These are phyloP conservation scores for Euglossa dilemma DNA, from an alignment of 1,140 invertebrate species.

Conservation along the genomic window DNA sequence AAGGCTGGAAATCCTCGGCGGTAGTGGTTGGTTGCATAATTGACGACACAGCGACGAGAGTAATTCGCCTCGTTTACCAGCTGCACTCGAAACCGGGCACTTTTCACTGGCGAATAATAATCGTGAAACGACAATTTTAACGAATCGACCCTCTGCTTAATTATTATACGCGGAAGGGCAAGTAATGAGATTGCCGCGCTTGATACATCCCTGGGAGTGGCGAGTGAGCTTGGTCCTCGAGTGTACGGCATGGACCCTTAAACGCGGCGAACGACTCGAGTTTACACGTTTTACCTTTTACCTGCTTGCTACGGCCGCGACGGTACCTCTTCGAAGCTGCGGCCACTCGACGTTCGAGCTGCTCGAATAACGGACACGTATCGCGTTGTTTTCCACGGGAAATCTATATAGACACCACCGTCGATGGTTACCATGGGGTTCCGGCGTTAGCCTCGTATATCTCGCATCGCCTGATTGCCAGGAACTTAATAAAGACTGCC, in stretches of 20 bases:
- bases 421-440: conserved; percentile 8
- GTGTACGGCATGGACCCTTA: conserved; percentile 3
- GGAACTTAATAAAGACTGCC: conserved; percentile 70
- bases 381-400: conserved; percentile 30
- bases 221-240: neutral
- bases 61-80: conserved; percentile 42
- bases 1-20: conserved; percentile 37
- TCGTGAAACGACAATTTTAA: conserved; percentile 65
- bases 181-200: conserved; percentile 57
- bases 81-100: neutral
- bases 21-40: conserved; percentile 43
- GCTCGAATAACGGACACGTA: neutral
- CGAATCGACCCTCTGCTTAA: conserved; percentile 61
- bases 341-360: conserved; percentile 12
- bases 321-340: neutral
- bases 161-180: conserved; percentile 34
- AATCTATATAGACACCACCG: neutral
- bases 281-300: conserved; percentile 14
- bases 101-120: conserved; percentile 51
- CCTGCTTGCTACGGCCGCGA: neutral
- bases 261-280: neutral
- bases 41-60: conserved; percentile 29
- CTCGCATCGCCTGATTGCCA: conserved; percentile 59
- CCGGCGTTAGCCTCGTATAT: neutral
- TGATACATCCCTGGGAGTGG: conserved; percentile 31